Evolutionary conservation across 2,113 vertebrate genomes (phyloP), one percentile per base, ranked within the genome.

Genomic region (Rhabdornis inornatus): DNA sequence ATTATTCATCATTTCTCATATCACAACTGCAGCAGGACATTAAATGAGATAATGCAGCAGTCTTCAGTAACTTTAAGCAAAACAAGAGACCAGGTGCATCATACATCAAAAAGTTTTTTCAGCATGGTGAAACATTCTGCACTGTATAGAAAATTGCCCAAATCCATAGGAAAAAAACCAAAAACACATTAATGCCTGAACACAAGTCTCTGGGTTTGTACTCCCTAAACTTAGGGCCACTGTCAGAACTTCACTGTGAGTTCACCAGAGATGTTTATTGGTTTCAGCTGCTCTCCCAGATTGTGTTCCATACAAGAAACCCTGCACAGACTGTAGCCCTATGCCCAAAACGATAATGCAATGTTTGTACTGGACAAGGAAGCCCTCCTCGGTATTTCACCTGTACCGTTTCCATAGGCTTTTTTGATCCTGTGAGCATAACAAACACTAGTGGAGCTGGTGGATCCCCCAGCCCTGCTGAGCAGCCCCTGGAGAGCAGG

Each of bases 361-460:
- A 50, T 5, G 13, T 5, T 49, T 27, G 8, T 2, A 35, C 6
- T 1, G n/a, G 28, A 27, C 20, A 53, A 49, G 11, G 16, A 8
- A 83, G 40, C 17, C 9, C 37, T 53, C 37, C 40, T 4, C 9
- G 11, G 10, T 22, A 16, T n/a, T 74, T 31, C 7, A 69, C 3
- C 15, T 21, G 19, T 8, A 13, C 13, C 6, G 8, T 9, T 22
- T 70, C 37, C 28, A 18, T 33, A 33, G 42, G 3, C 4, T 12
- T 24, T 55, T 44, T 8, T 7, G n/a, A 45, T 2, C 6, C 24
- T 18, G 18, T 0, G 17, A 33, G 18, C 7, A 2, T 1, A 44
- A 25, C 22, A 18, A 19, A 6, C 19, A 1, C 27, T 6, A 16
- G 4, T 0, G 5, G 35, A 39, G 39, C 15, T 4, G 18, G 16